Percentiles rank a stretch among this genome's conserved stretches.
These are phyloP conservation scores for Bettongia penicillata DNA, from an alignment of 2,113 vertebrate genomes.

Conservation along the genomic window DNA sequence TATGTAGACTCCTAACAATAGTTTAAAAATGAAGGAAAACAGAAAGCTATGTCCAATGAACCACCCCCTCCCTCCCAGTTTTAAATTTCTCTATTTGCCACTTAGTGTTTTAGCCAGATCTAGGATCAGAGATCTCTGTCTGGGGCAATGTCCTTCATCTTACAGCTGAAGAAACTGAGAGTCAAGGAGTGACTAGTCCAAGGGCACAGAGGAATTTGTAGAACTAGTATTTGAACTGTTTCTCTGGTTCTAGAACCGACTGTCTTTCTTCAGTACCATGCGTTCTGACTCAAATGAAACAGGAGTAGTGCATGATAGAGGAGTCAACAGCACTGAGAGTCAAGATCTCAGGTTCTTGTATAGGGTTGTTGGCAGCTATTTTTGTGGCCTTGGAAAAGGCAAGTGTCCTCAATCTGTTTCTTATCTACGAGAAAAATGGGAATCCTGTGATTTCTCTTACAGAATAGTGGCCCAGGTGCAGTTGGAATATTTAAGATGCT, in stretches of 20 bases:
- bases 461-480: neutral
- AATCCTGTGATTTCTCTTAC: neutral
- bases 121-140: neutral
- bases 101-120: neutral
- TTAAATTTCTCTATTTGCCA: neutral
- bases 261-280: neutral
- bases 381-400: neutral
- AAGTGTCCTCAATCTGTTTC: neutral
- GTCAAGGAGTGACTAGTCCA: neutral
- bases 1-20: neutral
- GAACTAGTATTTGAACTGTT: neutral
- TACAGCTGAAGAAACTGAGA: neutral
- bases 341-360: neutral
- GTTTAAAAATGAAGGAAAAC: neutral
- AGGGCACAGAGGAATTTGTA: neutral
- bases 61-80: neutral
- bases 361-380: neutral
- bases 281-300: neutral
- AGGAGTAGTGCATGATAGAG: neutral
- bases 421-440: slow-evolving; percentile 46
- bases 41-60: neutral
- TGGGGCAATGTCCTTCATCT: neutral
- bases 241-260: too few species aligned
- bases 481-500: slow-evolving; percentile 5
- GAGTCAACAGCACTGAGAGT: neutral